Evolutionary conservation across 2,888 invertebrate species (phyloP), one percentile per base, ranked within the genome.

Genomic region (Pammene aurita): DNA sequence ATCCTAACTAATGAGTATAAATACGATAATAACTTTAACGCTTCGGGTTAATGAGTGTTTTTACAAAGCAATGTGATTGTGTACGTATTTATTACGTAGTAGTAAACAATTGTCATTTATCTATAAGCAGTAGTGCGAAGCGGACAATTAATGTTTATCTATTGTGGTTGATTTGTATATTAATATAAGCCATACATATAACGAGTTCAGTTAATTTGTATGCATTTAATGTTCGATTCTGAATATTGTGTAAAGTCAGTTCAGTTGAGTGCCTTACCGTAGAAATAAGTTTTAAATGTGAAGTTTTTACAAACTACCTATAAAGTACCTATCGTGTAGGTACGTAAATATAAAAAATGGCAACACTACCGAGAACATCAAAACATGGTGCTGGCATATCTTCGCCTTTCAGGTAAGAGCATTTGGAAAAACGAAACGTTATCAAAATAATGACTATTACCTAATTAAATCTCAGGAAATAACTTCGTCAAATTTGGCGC

Each of bases 291-390:
- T 54, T 35, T 7, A 42, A 50, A 48, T 38, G 61, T 62, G 18
- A 61, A 44, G n/a, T 62, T 55, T 11, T 7, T 62, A 41, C 2
- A 41, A 35, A 60, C 16, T 11, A 2, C 41, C 26, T 58, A 72
- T 73, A 16, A 38, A 61, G 5, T 61, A 42, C 16, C 16, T 57
- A 35, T 5, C 11, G 41, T 14, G 56, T 66, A 35, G 67, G 56
- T 60, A n/a, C 13, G 6, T 18, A 16, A 71, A 38, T n/a, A 66
- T 66, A 67, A 70, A 80, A 75, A 78, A 92, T 92, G 92, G 92
- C 92, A 79, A 92, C 92, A 74, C 87, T 92, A 79, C 92, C 92
- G 26, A 84, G 92, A 75, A 86, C 79, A 77, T 84, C 90, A 67
- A 92, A 88, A 80, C 86, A 88, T 76, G 86, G 81, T 72, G 80